Conservation (phyloP, 2,113 vertebrate genomes). For the Orycteropus afer region DNA sequence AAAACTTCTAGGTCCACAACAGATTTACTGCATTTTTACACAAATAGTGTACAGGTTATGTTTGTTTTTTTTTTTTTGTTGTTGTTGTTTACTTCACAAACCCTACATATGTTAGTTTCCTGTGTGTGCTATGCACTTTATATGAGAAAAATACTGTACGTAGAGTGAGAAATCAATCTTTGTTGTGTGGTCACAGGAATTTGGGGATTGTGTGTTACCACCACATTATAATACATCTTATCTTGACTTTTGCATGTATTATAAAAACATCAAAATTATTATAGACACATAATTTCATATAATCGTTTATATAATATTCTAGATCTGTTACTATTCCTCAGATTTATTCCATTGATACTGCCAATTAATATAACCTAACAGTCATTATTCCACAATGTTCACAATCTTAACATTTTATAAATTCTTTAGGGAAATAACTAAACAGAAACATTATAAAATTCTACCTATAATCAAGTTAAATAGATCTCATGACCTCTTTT, state of each 20-base stretch:
- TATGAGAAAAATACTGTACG: not conserved
- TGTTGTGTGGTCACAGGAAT: not conserved
- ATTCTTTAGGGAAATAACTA: not conserved
- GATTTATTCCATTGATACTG: not conserved
- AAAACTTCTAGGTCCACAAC: not conserved
- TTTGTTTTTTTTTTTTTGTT: too few species aligned
- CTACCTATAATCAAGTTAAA: not conserved
- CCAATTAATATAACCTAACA: not conserved
- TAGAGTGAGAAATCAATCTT: not conserved
- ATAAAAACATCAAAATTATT: not conserved
- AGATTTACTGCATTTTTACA: not conserved
- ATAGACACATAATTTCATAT: not conserved
- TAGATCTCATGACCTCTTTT: not conserved
- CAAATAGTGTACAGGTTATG: too few species aligned
- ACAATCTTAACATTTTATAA: not conserved
- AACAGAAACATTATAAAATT: constrained; percentile 3
- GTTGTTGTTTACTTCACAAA: too few species aligned
- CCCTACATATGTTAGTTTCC: too few species aligned
- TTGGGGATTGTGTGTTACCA: not conserved
- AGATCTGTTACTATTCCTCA: not conserved
- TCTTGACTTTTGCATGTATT: not conserved
- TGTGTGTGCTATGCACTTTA: too few species aligned
- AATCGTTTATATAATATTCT: not conserved
- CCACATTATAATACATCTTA: not conserved
- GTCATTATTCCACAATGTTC: not conserved